Base-by-base conservation (phyloP, 2,113 vertebrate species). In the Lonchura striata region DNA sequence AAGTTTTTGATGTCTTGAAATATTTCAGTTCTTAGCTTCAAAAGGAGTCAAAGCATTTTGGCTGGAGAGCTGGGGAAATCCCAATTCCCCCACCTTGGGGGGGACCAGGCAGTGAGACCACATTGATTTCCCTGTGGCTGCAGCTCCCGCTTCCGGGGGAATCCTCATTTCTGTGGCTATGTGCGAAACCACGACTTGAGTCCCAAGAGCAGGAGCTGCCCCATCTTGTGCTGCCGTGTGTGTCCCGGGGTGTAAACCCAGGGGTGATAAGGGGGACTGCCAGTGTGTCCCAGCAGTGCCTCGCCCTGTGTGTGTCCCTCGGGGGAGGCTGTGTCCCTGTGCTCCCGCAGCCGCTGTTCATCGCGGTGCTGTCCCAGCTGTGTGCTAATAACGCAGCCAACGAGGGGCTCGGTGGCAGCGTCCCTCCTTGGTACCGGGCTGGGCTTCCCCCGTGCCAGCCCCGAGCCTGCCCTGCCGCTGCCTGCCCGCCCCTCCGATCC, bases 381-480 rank as follows among this genome's bases (percentile, higher is more conserved):
- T 5, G 79, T 6, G 61, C 49, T 81, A 33, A 69, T 24, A 30
- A 59, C 2, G 6, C 52, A 11, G 1, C 44, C 65, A 47, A 12
- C 47, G 35, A 37, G 53, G 66, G 49, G 42, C 33, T 85, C 2
- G 1, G 3, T 71, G 78, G 6, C 60, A 30, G 15, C 5, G 35
- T 54, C 35, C 31, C 42, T 35, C 22, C 54, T 5, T 2, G 6
- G 35, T 7, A 6, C 7, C 1, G 2, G 42, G 33, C 70, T 71
- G 74, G 70, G 47, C 30, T 65, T 31, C 59, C 54, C 24, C 49
- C 7, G 0, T 8, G 30, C n/a, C n/a, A n/a, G n/a, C n/a, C 7
- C 71, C 1, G 0, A 76, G 89, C 76, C 53, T 4, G 50, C 35
- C 59, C 53, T 9, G 53, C 44, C 1, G 1, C 81, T 1, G 0